Evolutionary conservation across 2,797 vertebrate species (phyloP).

Genomic region (Pantherophis vulpinus): DNA sequence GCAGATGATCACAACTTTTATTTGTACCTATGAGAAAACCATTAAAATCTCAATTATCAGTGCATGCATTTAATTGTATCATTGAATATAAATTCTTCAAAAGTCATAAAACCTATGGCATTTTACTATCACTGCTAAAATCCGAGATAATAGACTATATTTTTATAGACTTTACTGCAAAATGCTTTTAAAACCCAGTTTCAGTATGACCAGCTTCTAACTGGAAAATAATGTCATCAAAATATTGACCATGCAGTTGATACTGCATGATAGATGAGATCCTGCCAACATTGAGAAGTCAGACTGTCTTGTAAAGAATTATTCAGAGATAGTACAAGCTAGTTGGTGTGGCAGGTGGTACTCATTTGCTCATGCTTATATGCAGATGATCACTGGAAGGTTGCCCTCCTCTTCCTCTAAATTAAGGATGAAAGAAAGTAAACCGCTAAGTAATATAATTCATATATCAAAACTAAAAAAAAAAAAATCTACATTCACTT

Average conservation of each 20-base stretch:
- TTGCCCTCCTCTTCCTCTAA: not conserved
- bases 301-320: not conserved
- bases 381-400: not conserved
- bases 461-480: not conserved
- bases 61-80: not conserved
- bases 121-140: not conserved
- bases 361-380: not conserved
- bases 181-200: not conserved
- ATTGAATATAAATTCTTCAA: not conserved
- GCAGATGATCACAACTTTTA: not conserved
- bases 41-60: not conserved
- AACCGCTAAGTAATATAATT: not conserved
- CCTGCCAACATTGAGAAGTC: not conserved
- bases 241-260: not conserved
- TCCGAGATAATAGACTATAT: not conserved
- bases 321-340: not conserved
- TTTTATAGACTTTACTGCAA: not conserved
- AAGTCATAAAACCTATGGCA: not conserved
- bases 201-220: not conserved
- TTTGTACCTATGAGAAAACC: not conserved
- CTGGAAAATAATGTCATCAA: not conserved
- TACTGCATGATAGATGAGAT: not conserved
- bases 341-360: not conserved
- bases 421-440: not conserved
- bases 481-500: slow-evolving; percentile 37